These are phyloP conservation scores for Elymnias hypermnestra DNA, from an alignment of 1,140 invertebrate species.

Conservation along the genomic window DNA sequence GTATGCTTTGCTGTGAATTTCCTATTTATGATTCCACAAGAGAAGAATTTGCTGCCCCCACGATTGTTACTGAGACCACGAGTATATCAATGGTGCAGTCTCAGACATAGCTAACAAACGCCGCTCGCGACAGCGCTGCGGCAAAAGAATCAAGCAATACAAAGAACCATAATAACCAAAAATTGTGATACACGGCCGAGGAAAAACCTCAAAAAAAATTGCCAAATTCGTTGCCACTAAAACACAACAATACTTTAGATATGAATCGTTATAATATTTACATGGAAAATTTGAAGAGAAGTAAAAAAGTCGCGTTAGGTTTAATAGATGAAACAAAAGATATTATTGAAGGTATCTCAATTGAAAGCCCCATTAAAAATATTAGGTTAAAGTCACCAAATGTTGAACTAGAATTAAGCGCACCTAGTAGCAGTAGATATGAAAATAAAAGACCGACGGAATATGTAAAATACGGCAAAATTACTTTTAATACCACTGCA, in stretches of 20 bases:
- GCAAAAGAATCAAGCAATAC: conserved; percentile 43
- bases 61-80: conserved; percentile 84
- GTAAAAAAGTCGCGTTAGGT: conserved; percentile 56
- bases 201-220: conserved; percentile 51
- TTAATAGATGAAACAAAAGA: conserved; percentile 63
- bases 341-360: conserved; percentile 39
- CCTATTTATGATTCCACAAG: conserved; percentile 88
- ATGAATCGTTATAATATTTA: conserved; percentile 66
- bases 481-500: conserved; percentile 66
- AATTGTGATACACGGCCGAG: conserved; percentile 70
- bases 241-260: conserved; percentile 66
- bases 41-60: conserved; percentile 79
- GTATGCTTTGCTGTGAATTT: conserved; percentile 90
- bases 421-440: conserved; percentile 52
- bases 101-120: conserved; percentile 85
- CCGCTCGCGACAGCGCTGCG: conserved; percentile 73
- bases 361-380: conserved; percentile 35
- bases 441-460: conserved; percentile 44
- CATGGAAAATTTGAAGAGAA: conserved; percentile 61
- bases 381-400: conserved; percentile 38
- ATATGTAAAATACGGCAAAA: conserved; percentile 61
- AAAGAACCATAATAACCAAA: conserved; percentile 38
- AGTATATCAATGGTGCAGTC: conserved; percentile 84
- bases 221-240: conserved; percentile 66
- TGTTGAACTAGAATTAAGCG: conserved; percentile 37